Conservation (phyloP, 2,113 vertebrate species). For the Tragulus kanchil region DNA sequence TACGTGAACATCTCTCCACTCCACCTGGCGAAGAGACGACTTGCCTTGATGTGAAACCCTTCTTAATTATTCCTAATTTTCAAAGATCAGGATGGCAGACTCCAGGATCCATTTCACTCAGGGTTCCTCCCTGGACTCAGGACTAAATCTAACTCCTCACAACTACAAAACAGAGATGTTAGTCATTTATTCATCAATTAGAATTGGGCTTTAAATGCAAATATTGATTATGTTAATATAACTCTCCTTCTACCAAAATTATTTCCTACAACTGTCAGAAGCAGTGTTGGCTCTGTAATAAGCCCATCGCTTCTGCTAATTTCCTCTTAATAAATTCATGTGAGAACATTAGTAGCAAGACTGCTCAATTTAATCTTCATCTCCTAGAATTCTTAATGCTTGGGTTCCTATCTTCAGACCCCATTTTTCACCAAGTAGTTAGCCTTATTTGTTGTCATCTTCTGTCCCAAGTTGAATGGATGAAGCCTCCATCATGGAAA, state of each 20-base stretch:
- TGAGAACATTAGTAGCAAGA: background rate
- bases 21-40: background rate
- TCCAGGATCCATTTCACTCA: background rate
- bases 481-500: background rate
- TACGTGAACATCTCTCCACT: background rate
- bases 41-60: background rate
- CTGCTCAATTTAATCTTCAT: background rate
- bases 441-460: background rate
- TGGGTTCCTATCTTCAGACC: background rate
- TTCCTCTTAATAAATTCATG: conserved; percentile 32
- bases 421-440: conserved; percentile 41
- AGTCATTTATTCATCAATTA: background rate
- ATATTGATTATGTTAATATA: background rate
- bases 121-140: background rate
- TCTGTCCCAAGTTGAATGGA: conserved; percentile 31
- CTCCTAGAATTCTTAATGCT: background rate
- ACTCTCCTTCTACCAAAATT: background rate
- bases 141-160: background rate
- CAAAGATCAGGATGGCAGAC: background rate
- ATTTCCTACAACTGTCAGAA: conserved; percentile 1
- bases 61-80: background rate
- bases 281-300: background rate
- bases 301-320: background rate
- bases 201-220: background rate
- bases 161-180: background rate